Conservation (phyloP, 1,140 invertebrate genomes). For the Patella vulgata region DNA sequence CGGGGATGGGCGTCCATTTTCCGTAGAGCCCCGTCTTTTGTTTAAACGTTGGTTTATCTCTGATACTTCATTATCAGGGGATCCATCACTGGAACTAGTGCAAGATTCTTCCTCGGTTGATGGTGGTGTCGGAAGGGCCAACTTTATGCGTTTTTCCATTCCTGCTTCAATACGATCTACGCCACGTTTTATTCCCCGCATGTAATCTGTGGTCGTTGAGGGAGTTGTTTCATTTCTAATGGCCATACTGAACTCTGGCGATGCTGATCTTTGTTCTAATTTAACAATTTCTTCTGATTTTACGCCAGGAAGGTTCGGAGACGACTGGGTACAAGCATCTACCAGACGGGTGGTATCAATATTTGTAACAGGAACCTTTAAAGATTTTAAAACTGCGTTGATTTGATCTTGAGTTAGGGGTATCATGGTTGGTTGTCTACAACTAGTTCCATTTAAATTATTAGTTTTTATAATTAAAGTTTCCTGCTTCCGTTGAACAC, state of each 20-base stretch:
- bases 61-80: slow-evolving; percentile 3
- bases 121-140: slow-evolving; percentile 43
- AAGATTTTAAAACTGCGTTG: slow-evolving; percentile 49
- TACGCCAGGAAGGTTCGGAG: slow-evolving; percentile 7
- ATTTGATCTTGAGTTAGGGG: slow-evolving; percentile 54
- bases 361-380: slow-evolving; percentile 51
- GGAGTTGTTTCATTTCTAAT: slow-evolving; percentile 21
- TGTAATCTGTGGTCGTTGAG: neutral
- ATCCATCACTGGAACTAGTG: slow-evolving; percentile 5
- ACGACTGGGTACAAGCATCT: slow-evolving; percentile 36
- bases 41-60: slow-evolving; percentile 5
- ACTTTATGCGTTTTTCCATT: slow-evolving; percentile 29
- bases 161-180: slow-evolving; percentile 2
- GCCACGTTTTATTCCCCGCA: neutral
- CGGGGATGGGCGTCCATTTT: slow-evolving; percentile 26
- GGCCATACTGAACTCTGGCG: slow-evolving; percentile 17
- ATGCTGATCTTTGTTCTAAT: slow-evolving; percentile 10
- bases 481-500: neutral
- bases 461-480: slow-evolving; percentile 12
- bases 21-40: neutral
- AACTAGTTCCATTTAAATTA: slow-evolving; percentile 2
- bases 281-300: neutral
- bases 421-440: slow-evolving; percentile 42
- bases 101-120: slow-evolving; percentile 26
- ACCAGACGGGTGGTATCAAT: slow-evolving; percentile 17